Evolutionary conservation across 1,140 invertebrate species (phyloP).

Genomic region (Drosophila kanapiae): DNA sequence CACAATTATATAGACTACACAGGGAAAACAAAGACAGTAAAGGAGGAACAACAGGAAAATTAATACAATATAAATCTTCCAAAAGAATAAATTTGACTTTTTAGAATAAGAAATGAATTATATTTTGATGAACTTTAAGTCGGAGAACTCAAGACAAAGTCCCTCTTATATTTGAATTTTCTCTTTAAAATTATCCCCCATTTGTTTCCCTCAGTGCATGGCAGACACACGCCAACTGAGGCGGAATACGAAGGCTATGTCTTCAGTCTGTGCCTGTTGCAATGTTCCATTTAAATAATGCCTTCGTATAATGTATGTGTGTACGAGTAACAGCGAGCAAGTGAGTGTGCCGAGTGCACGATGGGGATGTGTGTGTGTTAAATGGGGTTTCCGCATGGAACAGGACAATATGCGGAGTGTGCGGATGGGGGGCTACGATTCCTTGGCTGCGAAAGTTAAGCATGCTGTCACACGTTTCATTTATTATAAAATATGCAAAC

Average conservation of each 20-base stretch:
- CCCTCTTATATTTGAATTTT: not conserved
- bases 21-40: not conserved
- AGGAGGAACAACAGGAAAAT: too few relatives aligned
- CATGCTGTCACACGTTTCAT: slow-evolving; percentile 82
- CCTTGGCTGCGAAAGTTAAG: slow-evolving; percentile 63
- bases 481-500: slow-evolving; percentile 81
- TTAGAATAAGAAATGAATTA: too few relatives aligned
- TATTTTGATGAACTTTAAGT: too few relatives aligned
- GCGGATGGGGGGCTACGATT: slow-evolving; percentile 5
- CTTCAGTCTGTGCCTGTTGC: slow-evolving; percentile 39
- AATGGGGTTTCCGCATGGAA: slow-evolving; percentile 12
- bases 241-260: slow-evolving; percentile 7
- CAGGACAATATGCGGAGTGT: not conserved
- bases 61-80: not conserved
- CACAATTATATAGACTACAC: not conserved
- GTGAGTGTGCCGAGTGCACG: slow-evolving; percentile 20
- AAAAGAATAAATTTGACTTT: too few relatives aligned
- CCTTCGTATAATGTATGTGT: slow-evolving; percentile 35
- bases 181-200: rapidly evolving
- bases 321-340: slow-evolving; percentile 8
- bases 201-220: not conserved
- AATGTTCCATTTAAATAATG: slow-evolving; percentile 76
- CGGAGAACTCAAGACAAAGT: not conserved
- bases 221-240: slow-evolving; percentile 30
- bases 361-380: slow-evolving; percentile 8